These are phyloP conservation scores for Drosophila repleta DNA, from an alignment of 1,140 invertebrate species.

Conservation along the genomic window DNA sequence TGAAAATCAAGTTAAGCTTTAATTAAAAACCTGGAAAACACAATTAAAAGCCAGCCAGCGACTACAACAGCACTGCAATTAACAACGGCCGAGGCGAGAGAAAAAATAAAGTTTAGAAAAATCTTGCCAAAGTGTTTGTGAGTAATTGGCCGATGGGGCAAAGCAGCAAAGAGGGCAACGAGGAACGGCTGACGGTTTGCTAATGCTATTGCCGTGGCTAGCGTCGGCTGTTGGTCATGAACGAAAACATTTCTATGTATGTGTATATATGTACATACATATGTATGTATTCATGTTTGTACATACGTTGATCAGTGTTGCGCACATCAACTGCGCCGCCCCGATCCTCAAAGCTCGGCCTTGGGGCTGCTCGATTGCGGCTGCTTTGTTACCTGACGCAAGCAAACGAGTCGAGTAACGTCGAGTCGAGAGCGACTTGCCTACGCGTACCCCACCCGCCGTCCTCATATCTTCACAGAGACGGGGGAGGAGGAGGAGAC, in stretches of 20 bases:
- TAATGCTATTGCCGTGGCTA: conserved; percentile 18
- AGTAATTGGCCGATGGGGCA: conserved; percentile 63
- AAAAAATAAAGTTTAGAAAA: conserved; percentile 69
- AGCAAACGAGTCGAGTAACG: conserved; percentile 49
- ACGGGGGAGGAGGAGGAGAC: too few species aligned
- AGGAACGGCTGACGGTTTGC: conserved; percentile 20
- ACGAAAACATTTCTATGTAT: conserved; percentile 1
- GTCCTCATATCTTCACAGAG: background rate
- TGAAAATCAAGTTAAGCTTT: conserved; percentile 82
- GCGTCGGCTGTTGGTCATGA: conserved; percentile 44
- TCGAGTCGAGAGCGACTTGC: conserved; percentile 53
- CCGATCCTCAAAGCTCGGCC: conserved; percentile 48
- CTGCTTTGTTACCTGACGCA: conserved; percentile 65
- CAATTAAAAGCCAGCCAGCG: conserved; percentile 69
- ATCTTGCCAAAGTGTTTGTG: conserved; percentile 68
- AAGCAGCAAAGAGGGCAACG: conserved; percentile 6
- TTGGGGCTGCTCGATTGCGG: conserved; percentile 64
- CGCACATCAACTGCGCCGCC: conserved; percentile 26
- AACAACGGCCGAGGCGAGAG: conserved; percentile 42
- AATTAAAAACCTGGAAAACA: conserved; percentile 81
- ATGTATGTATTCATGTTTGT: background rate
- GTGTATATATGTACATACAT: conserved; percentile 6
- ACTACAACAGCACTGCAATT: conserved; percentile 59
- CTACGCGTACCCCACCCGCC: background rate
- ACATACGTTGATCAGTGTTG: conserved; percentile 49